phyloP scores from a whole-genome alignment of 2,797 vertebrate species.

The Heterohyrax brucei region DNA sequence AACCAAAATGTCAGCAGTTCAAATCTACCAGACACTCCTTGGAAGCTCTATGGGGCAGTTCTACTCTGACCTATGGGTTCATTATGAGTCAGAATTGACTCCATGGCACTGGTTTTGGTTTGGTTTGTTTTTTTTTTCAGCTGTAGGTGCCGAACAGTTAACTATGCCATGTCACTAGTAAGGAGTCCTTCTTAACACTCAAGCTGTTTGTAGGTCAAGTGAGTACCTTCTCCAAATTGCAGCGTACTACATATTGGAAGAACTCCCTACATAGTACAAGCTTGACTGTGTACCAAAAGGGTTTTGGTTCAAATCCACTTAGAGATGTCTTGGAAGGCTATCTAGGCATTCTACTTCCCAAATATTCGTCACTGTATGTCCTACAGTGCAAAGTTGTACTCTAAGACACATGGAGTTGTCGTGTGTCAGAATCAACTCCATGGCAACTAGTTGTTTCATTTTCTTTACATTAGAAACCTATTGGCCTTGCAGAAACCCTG shows the following conservation, averaged over 20 bases:
- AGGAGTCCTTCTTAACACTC: neutral
- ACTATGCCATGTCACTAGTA: neutral
- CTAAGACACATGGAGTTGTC: neutral
- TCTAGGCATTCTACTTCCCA: neutral
- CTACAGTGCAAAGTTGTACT: neutral
- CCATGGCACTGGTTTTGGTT: too few species aligned
- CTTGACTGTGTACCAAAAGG: too few species aligned
- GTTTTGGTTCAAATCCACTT: neutral
- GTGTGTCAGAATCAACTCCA: neutral
- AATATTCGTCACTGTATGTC: neutral
- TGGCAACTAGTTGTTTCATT: neutral
- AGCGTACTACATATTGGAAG: neutral
- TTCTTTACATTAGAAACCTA: neutral
- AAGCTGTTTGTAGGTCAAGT: neutral
- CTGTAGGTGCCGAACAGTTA: neutral
- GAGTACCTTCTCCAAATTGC: neutral
- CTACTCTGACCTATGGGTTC: too few species aligned
- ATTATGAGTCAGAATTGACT: too few species aligned
- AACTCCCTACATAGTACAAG: too few species aligned
- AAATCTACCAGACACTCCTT: too few species aligned
- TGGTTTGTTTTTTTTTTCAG: neutral
- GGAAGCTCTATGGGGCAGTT: too few species aligned
- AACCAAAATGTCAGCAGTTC: too few species aligned
- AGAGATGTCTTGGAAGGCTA: neutral
- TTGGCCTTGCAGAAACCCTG: too few species aligned